These are phyloP conservation scores for Motacilla tschutschensis DNA, from an alignment of 2,113 vertebrate genomes.

Conservation along the genomic window DNA sequence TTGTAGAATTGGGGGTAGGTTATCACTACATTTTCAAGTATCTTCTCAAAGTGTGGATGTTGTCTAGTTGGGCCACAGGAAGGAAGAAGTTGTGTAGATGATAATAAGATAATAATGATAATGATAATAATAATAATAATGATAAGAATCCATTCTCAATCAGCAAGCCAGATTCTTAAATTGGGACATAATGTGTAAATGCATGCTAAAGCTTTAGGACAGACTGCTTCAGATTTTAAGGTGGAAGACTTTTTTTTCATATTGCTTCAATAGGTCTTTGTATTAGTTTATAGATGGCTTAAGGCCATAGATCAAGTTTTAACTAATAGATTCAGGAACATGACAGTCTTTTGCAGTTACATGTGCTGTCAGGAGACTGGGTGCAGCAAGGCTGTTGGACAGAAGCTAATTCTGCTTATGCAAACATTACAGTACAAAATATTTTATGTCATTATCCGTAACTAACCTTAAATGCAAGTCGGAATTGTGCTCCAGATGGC, in stretches of 20 bases:
- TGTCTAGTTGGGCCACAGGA: background rate
- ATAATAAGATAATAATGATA: no score
- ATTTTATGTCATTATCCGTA: background rate
- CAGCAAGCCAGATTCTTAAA: background rate
- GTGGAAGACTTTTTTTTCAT: background rate
- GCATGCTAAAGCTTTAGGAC: background rate
- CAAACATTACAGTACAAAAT: background rate
- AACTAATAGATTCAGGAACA: background rate
- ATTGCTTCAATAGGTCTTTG: background rate
- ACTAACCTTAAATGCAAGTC: background rate
- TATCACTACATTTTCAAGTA: background rate
- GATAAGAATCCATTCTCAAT: background rate
- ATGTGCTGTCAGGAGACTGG: background rate
- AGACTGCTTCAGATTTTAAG: background rate
- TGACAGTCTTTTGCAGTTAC: background rate
- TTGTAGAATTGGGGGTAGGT: background rate
- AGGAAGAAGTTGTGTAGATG: background rate
- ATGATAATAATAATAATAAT: no score
- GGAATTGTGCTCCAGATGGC: constrained; percentile 18
- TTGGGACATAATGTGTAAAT: background rate
- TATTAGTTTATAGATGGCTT: background rate
- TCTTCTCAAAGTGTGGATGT: background rate
- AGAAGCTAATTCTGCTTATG: background rate
- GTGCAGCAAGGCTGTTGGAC: background rate
- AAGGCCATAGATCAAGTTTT: background rate